These are phyloP conservation scores for Petrolisthes manimaculis DNA, from an alignment of 2,888 invertebrate species.

Conservation along the genomic window DNA sequence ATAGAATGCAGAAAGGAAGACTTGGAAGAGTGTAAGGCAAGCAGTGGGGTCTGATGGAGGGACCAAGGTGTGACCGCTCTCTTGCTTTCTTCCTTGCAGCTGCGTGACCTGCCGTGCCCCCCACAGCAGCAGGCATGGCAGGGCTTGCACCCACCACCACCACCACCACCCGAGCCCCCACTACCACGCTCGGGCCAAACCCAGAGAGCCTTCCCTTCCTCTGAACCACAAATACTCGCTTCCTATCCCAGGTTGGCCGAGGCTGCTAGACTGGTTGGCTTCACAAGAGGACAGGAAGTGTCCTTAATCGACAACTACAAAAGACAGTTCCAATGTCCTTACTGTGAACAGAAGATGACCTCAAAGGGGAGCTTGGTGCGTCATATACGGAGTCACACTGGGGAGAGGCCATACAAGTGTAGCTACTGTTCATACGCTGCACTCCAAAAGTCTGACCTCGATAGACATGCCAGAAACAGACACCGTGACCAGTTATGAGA, in stretches of 20 bases:
- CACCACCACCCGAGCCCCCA: not conserved
- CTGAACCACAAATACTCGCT: slow-evolving; percentile 22
- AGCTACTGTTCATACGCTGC: slow-evolving; percentile 52
- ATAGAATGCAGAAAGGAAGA: not conserved
- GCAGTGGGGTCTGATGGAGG: slow-evolving; percentile 14
- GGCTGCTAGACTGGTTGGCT: slow-evolving; percentile 15
- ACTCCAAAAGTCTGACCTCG: slow-evolving; percentile 58
- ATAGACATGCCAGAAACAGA: slow-evolving; percentile 48
- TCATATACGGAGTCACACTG: slow-evolving; percentile 58
- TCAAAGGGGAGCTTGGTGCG: slow-evolving; percentile 50
- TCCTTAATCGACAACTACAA: slow-evolving; percentile 21
- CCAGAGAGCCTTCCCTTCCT: slow-evolving; percentile 26
- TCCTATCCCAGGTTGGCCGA: slow-evolving; percentile 19
- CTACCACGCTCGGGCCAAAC: not conserved
- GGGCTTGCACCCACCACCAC: not conserved
- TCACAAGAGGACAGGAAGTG: slow-evolving; percentile 19
- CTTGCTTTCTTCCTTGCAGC: slow-evolving; percentile 50
- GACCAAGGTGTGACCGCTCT: slow-evolving; percentile 45
- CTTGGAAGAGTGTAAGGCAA: not conserved
- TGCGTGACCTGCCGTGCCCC: slow-evolving; percentile 30
- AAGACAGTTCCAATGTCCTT: slow-evolving; percentile 45
- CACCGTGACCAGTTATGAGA: slow-evolving; percentile 9
- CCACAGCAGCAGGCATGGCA: slow-evolving; percentile 38
- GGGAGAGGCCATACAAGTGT: slow-evolving; percentile 60
- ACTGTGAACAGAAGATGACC: slow-evolving; percentile 57